A percentile compares a stretch with the other conserved stretches of the same genome.
These are phyloP conservation scores for Delichon dasypus DNA, from an alignment of 2,797 vertebrate genomes.

Conservation along the genomic window DNA sequence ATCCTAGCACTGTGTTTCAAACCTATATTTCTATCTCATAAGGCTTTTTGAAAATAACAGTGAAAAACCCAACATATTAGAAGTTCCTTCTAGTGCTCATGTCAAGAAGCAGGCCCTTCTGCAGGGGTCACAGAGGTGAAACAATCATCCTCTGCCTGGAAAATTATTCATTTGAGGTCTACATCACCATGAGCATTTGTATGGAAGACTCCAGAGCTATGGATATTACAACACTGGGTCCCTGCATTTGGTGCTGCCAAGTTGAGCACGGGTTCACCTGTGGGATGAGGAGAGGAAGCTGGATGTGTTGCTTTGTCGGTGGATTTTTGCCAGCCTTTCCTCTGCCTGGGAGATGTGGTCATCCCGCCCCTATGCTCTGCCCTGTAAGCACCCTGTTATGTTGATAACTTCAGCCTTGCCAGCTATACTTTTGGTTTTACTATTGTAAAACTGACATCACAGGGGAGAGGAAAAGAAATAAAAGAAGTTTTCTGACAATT, in stretches of 20 bases:
- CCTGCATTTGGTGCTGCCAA: neutral
- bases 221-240: neutral
- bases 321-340: neutral
- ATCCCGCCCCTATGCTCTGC: neutral
- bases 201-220: neutral
- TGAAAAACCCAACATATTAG: neutral
- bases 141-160: neutral
- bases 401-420: neutral
- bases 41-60: neutral
- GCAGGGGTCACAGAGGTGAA: neutral
- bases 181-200: neutral
- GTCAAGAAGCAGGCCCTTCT: neutral
- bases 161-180: neutral
- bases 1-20: neutral
- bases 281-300: rapidly evolving
- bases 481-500: neutral
- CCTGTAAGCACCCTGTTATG: neutral
- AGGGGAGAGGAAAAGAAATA: rapidly evolving
- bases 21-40: neutral
- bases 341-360: neutral
- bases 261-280: neutral
- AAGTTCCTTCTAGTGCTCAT: neutral
- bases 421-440: neutral
- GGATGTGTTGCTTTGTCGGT: rapidly evolving
- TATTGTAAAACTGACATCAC: neutral